A percentile compares a stretch with the other conserved stretches of the same genome.
Conservation (phyloP, 2,113 vertebrate genomes). For the Cyrtonyx montezumae region DNA sequence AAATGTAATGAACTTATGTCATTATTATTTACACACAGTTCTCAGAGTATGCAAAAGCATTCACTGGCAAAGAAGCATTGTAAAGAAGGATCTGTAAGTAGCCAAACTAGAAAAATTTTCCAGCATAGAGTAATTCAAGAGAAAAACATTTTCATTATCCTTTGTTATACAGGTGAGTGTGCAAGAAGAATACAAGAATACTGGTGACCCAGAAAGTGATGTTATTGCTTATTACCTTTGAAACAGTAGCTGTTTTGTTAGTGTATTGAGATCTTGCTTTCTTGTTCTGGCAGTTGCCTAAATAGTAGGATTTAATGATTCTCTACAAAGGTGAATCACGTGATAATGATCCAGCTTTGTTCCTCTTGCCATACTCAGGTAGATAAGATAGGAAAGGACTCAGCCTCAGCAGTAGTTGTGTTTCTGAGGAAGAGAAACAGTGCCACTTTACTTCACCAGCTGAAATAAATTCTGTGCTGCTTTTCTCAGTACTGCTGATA, state of each 20-base stretch:
- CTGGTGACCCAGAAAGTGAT: neutral
- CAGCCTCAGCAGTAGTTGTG: fast-evolving
- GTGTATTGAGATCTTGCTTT: neutral
- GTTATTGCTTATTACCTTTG: neutral
- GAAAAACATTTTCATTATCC: neutral
- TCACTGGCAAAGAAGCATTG: neutral
- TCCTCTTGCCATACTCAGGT: neutral
- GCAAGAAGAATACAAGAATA: neutral
- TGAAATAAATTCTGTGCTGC: neutral
- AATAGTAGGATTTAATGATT: neutral
- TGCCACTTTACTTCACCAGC: neutral
- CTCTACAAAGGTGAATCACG: neutral
- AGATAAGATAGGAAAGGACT: neutral
- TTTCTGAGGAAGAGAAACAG: neutral
- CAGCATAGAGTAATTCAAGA: fast-evolving
- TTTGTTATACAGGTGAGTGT: neutral
- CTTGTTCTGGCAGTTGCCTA: neutral
- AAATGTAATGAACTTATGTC: fast-evolving
- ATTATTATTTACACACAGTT: neutral
- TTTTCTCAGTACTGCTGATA: neutral
- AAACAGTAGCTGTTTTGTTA: neutral
- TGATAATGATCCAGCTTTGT: neutral
- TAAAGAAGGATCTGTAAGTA: neutral
- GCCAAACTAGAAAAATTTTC: neutral
- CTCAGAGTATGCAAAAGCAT: neutral